Evolutionary conservation across 2,113 vertebrate species (phyloP).

Genomic region (Bos indicus): DNA sequence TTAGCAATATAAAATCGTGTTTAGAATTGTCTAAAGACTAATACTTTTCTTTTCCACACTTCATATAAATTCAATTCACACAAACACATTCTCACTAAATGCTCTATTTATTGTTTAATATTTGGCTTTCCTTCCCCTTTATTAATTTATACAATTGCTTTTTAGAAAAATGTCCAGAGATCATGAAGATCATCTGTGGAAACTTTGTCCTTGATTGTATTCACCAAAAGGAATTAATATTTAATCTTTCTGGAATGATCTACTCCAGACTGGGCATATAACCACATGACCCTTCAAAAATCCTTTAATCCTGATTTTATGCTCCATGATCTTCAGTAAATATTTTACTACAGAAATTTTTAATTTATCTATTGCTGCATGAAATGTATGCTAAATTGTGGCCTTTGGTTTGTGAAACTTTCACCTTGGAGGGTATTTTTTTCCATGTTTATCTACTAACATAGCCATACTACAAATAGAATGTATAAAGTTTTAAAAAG

Average conservation of each 20-base stretch:
- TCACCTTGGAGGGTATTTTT: background rate
- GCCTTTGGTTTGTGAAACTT: background rate
- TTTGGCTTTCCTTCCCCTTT: background rate
- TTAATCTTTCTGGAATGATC: slow-evolving; percentile 38
- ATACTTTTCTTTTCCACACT: background rate
- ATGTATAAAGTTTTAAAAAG: background rate
- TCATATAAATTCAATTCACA: background rate
- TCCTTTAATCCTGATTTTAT: slow-evolving; percentile 45
- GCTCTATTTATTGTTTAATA: background rate
- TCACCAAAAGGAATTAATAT: slow-evolving; percentile 47
- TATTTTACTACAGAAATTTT: slow-evolving; percentile 42
- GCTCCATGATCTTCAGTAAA: slow-evolving; percentile 44
- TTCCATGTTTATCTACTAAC: background rate
- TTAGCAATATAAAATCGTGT: background rate
- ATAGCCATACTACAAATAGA: background rate
- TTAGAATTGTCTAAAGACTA: background rate
- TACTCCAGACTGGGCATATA: background rate
- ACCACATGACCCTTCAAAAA: background rate
- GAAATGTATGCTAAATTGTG: background rate
- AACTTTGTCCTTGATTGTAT: background rate
- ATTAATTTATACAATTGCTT: slow-evolving; percentile 15
- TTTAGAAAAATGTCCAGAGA: background rate
- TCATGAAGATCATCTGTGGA: background rate
- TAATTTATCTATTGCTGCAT: background rate
- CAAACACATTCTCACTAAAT: background rate